Evolutionary conservation across 1,140 invertebrate species (phyloP).

Genomic region (Latrodectus geometricus): DNA sequence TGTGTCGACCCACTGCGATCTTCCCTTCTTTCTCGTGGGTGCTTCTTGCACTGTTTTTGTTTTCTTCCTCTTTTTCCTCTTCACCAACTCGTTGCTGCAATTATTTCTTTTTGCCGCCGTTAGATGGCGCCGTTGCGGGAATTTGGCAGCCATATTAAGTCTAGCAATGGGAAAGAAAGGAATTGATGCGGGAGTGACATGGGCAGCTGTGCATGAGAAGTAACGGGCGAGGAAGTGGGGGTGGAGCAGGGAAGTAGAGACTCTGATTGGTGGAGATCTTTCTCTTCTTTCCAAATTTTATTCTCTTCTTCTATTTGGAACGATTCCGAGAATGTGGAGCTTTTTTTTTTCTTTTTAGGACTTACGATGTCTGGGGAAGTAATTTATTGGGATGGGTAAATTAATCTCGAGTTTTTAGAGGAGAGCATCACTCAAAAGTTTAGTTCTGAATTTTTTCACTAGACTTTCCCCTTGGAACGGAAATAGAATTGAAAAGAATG

Average conservation of each 20-base stretch:
- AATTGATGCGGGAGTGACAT: conserved; percentile 35
- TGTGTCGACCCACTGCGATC: conserved; percentile 19
- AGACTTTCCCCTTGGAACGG: neutral
- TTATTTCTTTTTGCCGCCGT: conserved; percentile 12
- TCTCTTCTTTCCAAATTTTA: neutral
- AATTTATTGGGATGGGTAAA: conserved; percentile 41
- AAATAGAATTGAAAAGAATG: neutral
- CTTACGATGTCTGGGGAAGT: conserved; percentile 28
- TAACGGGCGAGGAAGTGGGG: neutral
- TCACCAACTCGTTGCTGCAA: neutral
- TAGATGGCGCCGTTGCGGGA: conserved; percentile 23
- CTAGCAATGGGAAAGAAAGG: conserved; percentile 24
- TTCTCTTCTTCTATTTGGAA: conserved; percentile 3
- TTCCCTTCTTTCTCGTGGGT: conserved; percentile 13
- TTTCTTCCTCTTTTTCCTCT: too few species aligned
- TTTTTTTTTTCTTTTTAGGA: neutral
- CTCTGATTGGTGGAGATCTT: conserved; percentile 16
- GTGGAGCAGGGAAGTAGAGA: neutral
- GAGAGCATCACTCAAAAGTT: conserved; percentile 18
- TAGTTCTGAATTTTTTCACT: neutral
- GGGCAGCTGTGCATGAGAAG: conserved; percentile 32
- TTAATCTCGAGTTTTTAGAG: conserved; percentile 40
- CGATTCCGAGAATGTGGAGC: conserved; percentile 12
- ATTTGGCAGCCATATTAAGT: conserved; percentile 14
- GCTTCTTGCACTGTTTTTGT: conserved; percentile 11